Evolutionary conservation across 2,888 invertebrate genomes (phyloP).

Genomic region (Uloborus plumipes): DNA sequence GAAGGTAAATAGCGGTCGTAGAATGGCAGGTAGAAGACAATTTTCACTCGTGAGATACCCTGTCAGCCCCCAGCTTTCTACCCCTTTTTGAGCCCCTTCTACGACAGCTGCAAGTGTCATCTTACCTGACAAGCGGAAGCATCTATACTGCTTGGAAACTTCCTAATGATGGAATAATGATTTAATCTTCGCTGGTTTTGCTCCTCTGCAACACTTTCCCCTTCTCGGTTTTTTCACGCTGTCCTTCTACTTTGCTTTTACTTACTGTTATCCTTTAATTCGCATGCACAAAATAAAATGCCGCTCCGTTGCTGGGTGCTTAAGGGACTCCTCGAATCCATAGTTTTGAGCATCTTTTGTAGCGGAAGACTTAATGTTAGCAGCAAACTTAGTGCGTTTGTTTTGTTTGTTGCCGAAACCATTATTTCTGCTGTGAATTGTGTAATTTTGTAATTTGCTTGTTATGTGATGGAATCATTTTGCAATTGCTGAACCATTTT

Average conservation of each 20-base stretch:
- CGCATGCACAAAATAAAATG: conserved; percentile 55
- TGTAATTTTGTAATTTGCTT: no score
- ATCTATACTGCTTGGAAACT: conserved; percentile 40
- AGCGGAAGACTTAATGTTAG: no score
- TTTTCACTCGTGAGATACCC: conserved; percentile 59
- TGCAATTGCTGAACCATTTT: no score
- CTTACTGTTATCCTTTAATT: conserved; percentile 55
- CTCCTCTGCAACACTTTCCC: conserved; percentile 39
- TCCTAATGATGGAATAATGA: conserved; percentile 65
- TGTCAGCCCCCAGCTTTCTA: conserved; percentile 38
- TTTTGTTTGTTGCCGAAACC: no score
- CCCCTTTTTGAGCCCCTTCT: conserved; percentile 55
- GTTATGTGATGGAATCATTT: no score
- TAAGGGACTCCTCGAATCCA: background rate
- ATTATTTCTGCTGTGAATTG: no score
- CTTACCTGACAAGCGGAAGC: conserved; percentile 62
- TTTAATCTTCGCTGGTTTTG: conserved; percentile 63
- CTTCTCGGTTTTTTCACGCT: conserved; percentile 18
- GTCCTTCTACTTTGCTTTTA: conserved; percentile 17
- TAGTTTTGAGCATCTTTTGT: no score
- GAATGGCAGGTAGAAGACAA: conserved; percentile 64
- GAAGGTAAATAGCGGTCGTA: conserved; percentile 58
- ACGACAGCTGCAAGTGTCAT: conserved; percentile 64
- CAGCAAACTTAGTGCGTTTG: no score
- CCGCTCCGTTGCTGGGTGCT: conserved; percentile 30